phyloP scores from a whole-genome alignment of 2,113 vertebrate species.

The Malurus alboscapulatus region DNA sequence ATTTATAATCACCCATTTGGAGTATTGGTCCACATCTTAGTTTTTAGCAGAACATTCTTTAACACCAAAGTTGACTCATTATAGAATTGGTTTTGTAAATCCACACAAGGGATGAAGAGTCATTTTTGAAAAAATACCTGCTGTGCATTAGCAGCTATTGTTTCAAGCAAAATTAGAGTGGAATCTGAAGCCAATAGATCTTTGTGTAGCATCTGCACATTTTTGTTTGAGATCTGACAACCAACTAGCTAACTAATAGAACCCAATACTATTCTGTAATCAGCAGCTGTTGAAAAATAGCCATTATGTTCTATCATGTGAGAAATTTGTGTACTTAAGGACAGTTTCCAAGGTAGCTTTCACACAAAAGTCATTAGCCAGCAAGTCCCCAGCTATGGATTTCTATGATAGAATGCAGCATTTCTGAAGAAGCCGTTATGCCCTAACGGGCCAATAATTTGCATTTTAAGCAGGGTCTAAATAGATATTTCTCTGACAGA shows the following conservation, averaged over 20 bases:
- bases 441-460: constrained; percentile 50
- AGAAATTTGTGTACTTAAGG: constrained; percentile 49
- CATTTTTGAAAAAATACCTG: not conserved
- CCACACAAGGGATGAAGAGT: not conserved
- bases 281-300: constrained; percentile 14
- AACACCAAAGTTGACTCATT: not conserved
- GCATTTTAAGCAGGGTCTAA: constrained; percentile 52
- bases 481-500: constrained; percentile 43
- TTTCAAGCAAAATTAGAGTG: not conserved
- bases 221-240: not conserved
- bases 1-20: not conserved
- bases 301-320: constrained; percentile 18
- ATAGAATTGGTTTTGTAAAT: not conserved
- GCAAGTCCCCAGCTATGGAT: constrained; percentile 26
- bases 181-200: not conserved
- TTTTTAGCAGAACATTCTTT: not conserved
- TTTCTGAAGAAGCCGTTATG: not conserved
- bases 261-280: not conserved
- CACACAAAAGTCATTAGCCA: constrained; percentile 20
- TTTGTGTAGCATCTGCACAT: not conserved
- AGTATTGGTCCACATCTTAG: not conserved
- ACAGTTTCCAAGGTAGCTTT: constrained; percentile 41
- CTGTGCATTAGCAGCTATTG: not conserved
- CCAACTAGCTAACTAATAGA: not conserved
- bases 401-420: not conserved